These are phyloP conservation scores for Acrocera orbiculus DNA, from an alignment of 2,888 invertebrate species.

Conservation along the genomic window DNA sequence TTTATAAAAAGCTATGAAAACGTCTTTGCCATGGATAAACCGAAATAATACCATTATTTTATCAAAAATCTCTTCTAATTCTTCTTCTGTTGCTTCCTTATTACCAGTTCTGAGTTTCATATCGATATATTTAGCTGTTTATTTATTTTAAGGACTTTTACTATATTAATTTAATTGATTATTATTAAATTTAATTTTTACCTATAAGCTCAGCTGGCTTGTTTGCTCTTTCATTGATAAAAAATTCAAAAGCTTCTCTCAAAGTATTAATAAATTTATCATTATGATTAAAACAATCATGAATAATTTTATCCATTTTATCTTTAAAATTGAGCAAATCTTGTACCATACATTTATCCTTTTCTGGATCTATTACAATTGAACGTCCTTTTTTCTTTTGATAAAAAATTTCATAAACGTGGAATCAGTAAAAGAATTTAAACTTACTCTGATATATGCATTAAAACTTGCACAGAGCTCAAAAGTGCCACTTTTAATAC, in stretches of 20 bases:
- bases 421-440: neutral
- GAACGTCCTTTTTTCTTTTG: constrained; percentile 77
- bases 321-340: constrained; percentile 95
- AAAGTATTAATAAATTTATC: constrained; percentile 91
- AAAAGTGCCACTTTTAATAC: constrained; percentile 79
- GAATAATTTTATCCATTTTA: constrained; percentile 85
- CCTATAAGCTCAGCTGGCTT: constrained; percentile 98
- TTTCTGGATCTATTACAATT: constrained; percentile 94
- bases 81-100: constrained; percentile 97
- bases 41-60: constrained; percentile 98
- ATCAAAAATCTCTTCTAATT: constrained; percentile 85
- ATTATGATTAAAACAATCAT: constrained; percentile 76
- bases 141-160: constrained; percentile 1
- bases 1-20: constrained; percentile 99
- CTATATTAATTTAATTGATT: neutral
- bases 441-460: constrained; percentile 72
- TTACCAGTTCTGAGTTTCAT: constrained; percentile 92
- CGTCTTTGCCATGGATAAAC: constrained; percentile 98
- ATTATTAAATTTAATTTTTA: constrained; percentile 24
- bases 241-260: constrained; percentile 94
- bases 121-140: constrained; percentile 90
- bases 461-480: constrained; percentile 84
- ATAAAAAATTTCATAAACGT: neutral
- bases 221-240: constrained; percentile 94
- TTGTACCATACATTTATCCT: constrained; percentile 96